A percentile compares a stretch with the other conserved stretches of the same genome.
Evolutionary conservation across 2,888 invertebrate genomes (phyloP).

Genomic region (Tipula helvola): DNA sequence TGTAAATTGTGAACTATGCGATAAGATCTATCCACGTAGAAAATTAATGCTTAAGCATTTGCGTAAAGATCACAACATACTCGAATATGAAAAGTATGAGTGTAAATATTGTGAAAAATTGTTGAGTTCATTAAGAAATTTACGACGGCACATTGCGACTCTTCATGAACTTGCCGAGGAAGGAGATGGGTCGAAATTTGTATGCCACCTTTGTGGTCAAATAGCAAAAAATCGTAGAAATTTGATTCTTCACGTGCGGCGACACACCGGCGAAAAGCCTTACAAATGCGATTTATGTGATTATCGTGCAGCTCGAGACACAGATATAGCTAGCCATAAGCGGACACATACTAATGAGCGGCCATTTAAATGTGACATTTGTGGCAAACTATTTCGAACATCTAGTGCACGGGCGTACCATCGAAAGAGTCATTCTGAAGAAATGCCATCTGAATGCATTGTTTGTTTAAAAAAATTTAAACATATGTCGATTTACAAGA

Average conservation of each 20-base stretch:
- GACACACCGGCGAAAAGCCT: slow-evolving; percentile 5
- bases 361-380: background rate
- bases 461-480: background rate
- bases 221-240: background rate
- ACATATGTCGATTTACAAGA: background rate
- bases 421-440: background rate
- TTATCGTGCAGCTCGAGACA: background rate
- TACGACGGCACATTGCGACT: background rate
- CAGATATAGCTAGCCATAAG: background rate
- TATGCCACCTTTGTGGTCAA: background rate
- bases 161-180: background rate
- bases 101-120: background rate
- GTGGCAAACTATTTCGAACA: background rate
- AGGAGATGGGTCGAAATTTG: background rate
- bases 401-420: background rate
- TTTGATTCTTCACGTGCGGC: background rate
- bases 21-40: background rate
- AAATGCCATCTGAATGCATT: background rate
- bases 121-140: background rate
- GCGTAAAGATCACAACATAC: background rate
- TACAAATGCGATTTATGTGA: background rate
- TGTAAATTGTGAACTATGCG: background rate
- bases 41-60: background rate
- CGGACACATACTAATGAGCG: background rate
- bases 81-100: background rate